phyloP scores from a whole-genome alignment of 2,888 invertebrate species.

The Sylvicola fuscatus region DNA sequence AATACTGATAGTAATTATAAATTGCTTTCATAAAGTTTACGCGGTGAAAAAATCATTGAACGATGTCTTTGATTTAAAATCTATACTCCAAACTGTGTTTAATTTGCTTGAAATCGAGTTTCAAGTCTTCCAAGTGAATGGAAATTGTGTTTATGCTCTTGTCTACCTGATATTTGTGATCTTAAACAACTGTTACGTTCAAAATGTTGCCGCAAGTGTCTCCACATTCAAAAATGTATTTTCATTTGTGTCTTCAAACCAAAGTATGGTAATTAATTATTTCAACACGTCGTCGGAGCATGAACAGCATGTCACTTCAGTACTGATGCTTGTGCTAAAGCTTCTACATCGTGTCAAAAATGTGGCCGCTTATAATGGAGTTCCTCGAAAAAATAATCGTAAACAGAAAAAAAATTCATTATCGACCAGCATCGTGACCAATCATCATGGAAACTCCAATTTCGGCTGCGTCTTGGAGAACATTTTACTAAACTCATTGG shows the following conservation, averaged over 20 bases:
- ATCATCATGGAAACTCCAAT: background rate
- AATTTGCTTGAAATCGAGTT: conserved; percentile 8
- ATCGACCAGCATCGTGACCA: conserved; percentile 11
- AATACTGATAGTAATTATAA: conserved; percentile 5
- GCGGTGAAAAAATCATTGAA: background rate
- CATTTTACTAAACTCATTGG: conserved; percentile 15
- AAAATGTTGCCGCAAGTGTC: no score
- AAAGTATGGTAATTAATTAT: no score
- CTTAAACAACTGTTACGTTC: no score
- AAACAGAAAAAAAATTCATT: conserved; percentile 6
- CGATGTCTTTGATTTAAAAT: background rate
- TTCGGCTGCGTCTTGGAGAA: conserved; percentile 18
- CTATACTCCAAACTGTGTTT: conserved; percentile 12
- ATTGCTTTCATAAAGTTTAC: conserved; percentile 16
- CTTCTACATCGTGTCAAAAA: no score
- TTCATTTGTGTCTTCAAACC: no score
- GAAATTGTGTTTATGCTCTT: no score
- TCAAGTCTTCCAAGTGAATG: no score
- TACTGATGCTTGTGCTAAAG: background rate
- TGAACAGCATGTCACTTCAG: background rate
- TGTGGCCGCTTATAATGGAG: background rate
- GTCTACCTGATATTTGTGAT: no score
- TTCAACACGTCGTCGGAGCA: no score
- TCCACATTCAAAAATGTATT: no score
- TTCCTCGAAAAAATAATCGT: background rate